A percentile compares a stretch with the other conserved stretches of the same genome.
Evolutionary conservation across 2,888 invertebrate genomes (phyloP).

Genomic region (Cheilosia variabilis): DNA sequence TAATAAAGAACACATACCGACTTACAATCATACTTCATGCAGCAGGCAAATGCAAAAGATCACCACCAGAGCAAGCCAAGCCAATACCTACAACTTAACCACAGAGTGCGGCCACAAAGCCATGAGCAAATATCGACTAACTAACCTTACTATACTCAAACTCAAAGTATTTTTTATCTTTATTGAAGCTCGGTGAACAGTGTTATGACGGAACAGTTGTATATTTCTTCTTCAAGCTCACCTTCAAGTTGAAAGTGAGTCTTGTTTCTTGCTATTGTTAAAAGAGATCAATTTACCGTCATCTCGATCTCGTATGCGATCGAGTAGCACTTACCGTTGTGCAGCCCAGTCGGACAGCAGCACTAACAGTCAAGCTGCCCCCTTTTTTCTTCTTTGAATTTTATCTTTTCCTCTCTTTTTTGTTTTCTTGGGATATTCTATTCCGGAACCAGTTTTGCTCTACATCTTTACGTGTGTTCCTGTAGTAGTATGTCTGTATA

Average conservation of each 20-base stretch:
- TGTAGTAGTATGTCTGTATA: neutral
- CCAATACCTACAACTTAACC: neutral
- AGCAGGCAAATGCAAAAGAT: slow-evolving; percentile 22
- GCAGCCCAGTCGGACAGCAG: slow-evolving; percentile 15
- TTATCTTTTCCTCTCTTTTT: slow-evolving; percentile 1
- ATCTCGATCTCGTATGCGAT: neutral
- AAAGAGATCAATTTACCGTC: slow-evolving; percentile 37
- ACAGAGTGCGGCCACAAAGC: neutral
- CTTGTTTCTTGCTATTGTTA: slow-evolving; percentile 27
- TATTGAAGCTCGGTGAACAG: slow-evolving; percentile 27
- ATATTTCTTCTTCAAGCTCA: slow-evolving; percentile 31
- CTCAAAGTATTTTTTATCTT: slow-evolving; percentile 7
- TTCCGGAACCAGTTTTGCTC: slow-evolving; percentile 20
- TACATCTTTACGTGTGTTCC: neutral
- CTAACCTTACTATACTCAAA: slow-evolving; percentile 8
- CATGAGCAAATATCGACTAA: slow-evolving; percentile 6
- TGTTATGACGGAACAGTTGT: slow-evolving; percentile 21
- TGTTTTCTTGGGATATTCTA: slow-evolving; percentile 23
- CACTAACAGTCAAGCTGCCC: slow-evolving; percentile 1
- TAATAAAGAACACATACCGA: slow-evolving; percentile 14
- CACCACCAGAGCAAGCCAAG: neutral
- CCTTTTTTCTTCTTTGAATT: neutral
- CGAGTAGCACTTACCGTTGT: slow-evolving; percentile 14
- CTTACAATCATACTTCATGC: slow-evolving; percentile 4
- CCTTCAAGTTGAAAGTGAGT: slow-evolving; percentile 52